A percentile compares a stretch with the other conserved stretches of the same genome.
Conservation (phyloP, 2,888 invertebrate genomes). For the Blastobasis adustella region DNA sequence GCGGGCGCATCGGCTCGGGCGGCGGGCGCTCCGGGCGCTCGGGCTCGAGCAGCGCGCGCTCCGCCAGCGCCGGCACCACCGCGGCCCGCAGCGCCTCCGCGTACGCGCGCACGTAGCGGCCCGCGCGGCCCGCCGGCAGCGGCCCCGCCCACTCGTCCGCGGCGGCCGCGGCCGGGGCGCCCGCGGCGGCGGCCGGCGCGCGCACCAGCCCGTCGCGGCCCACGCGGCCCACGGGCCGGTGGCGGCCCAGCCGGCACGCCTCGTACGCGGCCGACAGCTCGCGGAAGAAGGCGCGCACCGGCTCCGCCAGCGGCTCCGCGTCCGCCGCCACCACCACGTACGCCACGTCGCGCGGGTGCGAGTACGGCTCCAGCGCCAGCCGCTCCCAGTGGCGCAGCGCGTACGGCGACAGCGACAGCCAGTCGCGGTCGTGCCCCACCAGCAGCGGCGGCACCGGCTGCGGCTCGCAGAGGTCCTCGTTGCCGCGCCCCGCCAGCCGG, state of each 20-base stretch:
- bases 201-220: conserved; percentile 91
- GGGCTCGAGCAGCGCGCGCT: conserved; percentile 24
- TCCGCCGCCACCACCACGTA: conserved; percentile 97
- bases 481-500: conserved; percentile 93
- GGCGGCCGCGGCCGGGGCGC: conserved; percentile 41
- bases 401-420: conserved; percentile 95
- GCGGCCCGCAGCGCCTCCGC: conserved; percentile 69
- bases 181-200: conserved; percentile 70
- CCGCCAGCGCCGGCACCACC: conserved; percentile 54
- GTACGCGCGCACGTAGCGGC: conserved; percentile 90
- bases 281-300: conserved; percentile 90
- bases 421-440: conserved; percentile 96
- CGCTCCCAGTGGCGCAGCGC: conserved; percentile 97
- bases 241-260: conserved; percentile 93
- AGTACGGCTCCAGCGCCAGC: conserved; percentile 96
- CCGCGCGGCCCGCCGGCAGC: conserved; percentile 86
- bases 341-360: conserved; percentile 94
- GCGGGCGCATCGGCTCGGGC: conserved; percentile 34
- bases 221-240: conserved; percentile 90
- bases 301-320: conserved; percentile 85
- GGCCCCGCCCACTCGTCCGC: conserved; percentile 93
- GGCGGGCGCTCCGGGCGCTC: conserved; percentile 22
- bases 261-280: conserved; percentile 96
- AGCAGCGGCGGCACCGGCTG: conserved; percentile 96
- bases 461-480: conserved; percentile 96